Base-by-base conservation (phyloP, 2,113 vertebrate genomes). In the Plecotus auritus region DNA sequence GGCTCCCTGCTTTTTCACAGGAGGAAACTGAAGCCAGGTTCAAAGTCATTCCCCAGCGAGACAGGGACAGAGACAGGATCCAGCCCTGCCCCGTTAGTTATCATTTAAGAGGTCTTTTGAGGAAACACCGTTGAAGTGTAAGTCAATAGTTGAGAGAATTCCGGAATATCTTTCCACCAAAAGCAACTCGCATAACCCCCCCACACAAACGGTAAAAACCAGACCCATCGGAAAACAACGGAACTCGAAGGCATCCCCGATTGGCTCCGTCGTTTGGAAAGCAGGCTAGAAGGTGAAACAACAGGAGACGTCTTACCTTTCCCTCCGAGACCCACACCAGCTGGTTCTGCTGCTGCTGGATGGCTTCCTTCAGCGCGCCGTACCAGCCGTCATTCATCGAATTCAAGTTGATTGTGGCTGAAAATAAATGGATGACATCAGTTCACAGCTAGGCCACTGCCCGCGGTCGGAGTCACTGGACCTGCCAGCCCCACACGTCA, bases 341-440 rank as follows among this genome's bases (percentile, higher is more conserved):
- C 96, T 99, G 99, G 96, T 99, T 99, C 98, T 99, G 99, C 82
- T 99, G 99, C 18, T 99, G 99, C 74, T 99, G 99, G 96, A 99
- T 98, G 12, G 99, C 99, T 97, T 99, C 99, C 91, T 99, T 99
- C 84, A 99, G 97, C 42, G 99, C 99, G 13, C 99, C 99, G 85
- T 99, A 99, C 99, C 99, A 99, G 72, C 99, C 99, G 49, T 99
- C 99, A 45, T 99, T 99, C 99, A 99, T 99, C 89, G 99, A 99
- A 97, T 99, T 99, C 98, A 99, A 98, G 98, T 99, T 99, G 98
- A 99, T 99, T 94, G 99, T 99, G 89, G 99, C 99, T 99, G 97
- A 82, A 98, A 98, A 95, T 84, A 97, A 98, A 95, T 87, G 9
- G 72, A 69, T 1, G 80, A 14, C 37, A 30, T 45, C 23, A 47